A percentile compares a stretch with the other conserved stretches of the same genome.
Evolutionary conservation across 2,797 vertebrate species (phyloP).

Genomic region (Sarcoramphus papa): DNA sequence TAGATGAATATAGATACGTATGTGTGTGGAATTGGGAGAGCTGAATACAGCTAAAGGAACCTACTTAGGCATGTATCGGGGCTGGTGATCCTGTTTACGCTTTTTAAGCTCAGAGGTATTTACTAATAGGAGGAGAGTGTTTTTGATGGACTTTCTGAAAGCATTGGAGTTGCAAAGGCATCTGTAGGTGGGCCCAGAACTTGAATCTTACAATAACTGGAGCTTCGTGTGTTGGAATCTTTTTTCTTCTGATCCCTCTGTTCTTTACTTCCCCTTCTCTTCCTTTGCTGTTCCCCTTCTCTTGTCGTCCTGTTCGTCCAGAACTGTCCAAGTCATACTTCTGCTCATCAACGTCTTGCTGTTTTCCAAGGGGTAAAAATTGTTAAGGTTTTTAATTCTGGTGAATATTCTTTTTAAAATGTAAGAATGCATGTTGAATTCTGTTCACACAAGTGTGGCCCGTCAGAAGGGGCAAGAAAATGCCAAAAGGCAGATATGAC

Average conservation of each 20-base stretch:
- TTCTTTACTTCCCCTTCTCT: neutral
- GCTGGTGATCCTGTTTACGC: neutral
- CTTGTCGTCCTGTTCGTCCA: neutral
- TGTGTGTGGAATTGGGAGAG: neutral
- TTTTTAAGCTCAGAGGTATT: neutral
- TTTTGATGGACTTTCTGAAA: neutral
- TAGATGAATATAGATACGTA: neutral
- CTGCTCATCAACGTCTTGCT: neutral
- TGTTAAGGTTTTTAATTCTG: neutral
- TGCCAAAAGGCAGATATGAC: neutral
- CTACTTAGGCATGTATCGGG: neutral
- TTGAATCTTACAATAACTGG: neutral
- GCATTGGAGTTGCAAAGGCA: neutral
- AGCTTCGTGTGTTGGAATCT: accelerated
- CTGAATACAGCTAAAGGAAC: neutral
- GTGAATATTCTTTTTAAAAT: neutral
- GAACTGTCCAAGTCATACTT: neutral
- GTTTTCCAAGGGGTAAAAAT: neutral
- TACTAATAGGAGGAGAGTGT: neutral
- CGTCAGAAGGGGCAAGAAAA: neutral
- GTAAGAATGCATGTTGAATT: neutral
- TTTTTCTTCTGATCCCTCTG: neutral
- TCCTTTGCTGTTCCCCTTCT: neutral
- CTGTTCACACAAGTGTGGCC: neutral
- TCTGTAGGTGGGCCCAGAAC: neutral